phyloP scores from a whole-genome alignment of 2,797 vertebrate species.

The Anguilla megastoma region DNA sequence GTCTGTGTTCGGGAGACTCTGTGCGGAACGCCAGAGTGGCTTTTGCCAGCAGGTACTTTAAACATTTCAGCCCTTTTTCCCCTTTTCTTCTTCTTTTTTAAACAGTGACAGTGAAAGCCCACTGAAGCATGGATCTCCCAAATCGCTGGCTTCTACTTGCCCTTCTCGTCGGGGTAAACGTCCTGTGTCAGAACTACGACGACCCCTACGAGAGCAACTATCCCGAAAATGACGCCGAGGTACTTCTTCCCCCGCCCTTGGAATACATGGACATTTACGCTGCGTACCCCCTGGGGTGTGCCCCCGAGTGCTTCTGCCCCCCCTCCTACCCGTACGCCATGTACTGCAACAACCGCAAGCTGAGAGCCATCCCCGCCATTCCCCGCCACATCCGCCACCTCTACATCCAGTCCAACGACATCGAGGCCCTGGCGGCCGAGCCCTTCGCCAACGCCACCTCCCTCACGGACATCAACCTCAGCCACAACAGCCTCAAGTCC shows the following conservation, averaged over 20 bases:
- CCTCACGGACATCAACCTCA: slow-evolving; percentile 76
- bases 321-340: slow-evolving; percentile 70
- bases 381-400: slow-evolving; percentile 71
- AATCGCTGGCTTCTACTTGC: slow-evolving; percentile 50
- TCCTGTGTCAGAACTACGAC: slow-evolving; percentile 70
- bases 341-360: slow-evolving; percentile 76
- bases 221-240: slow-evolving; percentile 48
- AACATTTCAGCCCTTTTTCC: background rate
- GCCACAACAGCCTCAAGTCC: slow-evolving; percentile 76
- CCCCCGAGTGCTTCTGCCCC: slow-evolving; percentile 76
- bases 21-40: background rate
- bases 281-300: slow-evolving; percentile 56
- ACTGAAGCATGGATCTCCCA: slow-evolving; percentile 57
- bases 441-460: slow-evolving; percentile 72
- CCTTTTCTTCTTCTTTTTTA: slow-evolving; percentile 42
- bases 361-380: slow-evolving; percentile 72
- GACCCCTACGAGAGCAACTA: slow-evolving; percentile 59
- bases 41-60: slow-evolving; percentile 33
- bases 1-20: background rate
- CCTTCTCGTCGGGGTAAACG: slow-evolving; percentile 58
- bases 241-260: slow-evolving; percentile 53
- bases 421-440: slow-evolving; percentile 67
- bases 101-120: slow-evolving; percentile 52
- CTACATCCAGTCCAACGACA: slow-evolving; percentile 75
- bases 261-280: slow-evolving; percentile 47